Percentiles rank a stretch among this genome's conserved stretches.
These are phyloP conservation scores for Troides helena DNA, from an alignment of 2,888 invertebrate species.

Conservation along the genomic window DNA sequence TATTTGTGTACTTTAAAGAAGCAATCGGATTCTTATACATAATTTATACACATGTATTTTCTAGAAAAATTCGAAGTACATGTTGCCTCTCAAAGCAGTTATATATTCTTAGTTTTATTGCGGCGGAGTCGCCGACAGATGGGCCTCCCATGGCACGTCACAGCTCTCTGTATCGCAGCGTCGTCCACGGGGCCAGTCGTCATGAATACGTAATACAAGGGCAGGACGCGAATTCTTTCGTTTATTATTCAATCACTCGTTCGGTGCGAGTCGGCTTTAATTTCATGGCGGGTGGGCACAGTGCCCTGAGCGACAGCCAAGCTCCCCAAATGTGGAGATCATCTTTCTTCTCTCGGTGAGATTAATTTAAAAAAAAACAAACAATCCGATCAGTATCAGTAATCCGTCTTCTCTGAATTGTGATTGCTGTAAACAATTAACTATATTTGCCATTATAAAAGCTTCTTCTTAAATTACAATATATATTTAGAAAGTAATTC, in stretches of 20 bases:
- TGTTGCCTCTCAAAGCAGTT: constrained; percentile 10
- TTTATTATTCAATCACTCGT: constrained; percentile 81
- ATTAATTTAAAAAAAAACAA: constrained; percentile 15
- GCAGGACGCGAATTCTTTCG: constrained; percentile 79
- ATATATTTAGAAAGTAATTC: neutral
- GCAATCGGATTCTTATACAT: too few relatives aligned
- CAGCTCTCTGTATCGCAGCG: constrained; percentile 36
- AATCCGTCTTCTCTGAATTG: neutral
- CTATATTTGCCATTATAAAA: neutral
- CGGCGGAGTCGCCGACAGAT: constrained; percentile 38
- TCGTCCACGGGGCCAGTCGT: constrained; percentile 67
- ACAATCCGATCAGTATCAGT: constrained; percentile 1
- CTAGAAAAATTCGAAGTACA: constrained; percentile 8
- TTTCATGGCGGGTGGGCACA: constrained; percentile 80
- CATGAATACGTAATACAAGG: constrained; percentile 80
- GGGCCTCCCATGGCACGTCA: constrained; percentile 47
- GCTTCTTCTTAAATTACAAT: neutral
- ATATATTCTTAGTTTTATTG: constrained; percentile 28
- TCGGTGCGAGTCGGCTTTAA: constrained; percentile 79
- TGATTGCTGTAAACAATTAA: constrained; percentile 1
- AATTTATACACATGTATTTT: constrained; percentile 1
- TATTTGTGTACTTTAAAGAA: too few relatives aligned
- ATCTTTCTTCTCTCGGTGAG: constrained; percentile 45
- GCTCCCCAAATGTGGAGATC: constrained; percentile 57
- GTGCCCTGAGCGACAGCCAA: constrained; percentile 60